Evolutionary conservation across 2,888 invertebrate species (phyloP).

Genomic region (Pterostichus madidus): DNA sequence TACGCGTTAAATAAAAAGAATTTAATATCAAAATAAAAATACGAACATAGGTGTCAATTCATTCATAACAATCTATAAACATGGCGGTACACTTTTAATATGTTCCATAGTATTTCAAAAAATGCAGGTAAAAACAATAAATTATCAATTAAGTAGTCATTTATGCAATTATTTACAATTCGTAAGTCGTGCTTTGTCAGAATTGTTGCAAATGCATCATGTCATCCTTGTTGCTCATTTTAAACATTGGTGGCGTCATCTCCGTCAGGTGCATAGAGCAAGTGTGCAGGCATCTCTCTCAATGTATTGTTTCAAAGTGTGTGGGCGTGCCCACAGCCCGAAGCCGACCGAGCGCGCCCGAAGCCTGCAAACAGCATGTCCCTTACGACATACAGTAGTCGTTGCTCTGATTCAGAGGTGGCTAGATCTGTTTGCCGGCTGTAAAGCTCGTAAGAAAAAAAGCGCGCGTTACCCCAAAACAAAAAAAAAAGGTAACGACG

Average conservation of each 20-base stretch:
- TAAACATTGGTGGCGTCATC: slow-evolving; percentile 49
- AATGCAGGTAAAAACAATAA: slow-evolving; percentile 62
- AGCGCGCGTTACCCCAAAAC: slow-evolving; percentile 64
- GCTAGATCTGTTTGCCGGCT: slow-evolving; percentile 48
- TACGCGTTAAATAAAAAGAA: neutral
- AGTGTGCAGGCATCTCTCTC: slow-evolving; percentile 16
- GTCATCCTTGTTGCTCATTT: slow-evolving; percentile 50
- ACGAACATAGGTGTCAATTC: slow-evolving; percentile 17
- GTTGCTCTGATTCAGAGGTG: slow-evolving; percentile 47
- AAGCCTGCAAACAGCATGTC: slow-evolving; percentile 56
- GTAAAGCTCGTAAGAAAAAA: slow-evolving; percentile 39
- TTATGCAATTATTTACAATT: slow-evolving; percentile 62
- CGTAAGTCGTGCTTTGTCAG: neutral
- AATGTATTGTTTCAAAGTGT: slow-evolving; percentile 61
- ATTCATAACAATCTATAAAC: slow-evolving; percentile 58
- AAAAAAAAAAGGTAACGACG: slow-evolving; percentile 47
- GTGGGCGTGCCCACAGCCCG: slow-evolving; percentile 60
- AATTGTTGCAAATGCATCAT: neutral
- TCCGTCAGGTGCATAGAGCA: neutral
- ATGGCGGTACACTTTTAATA: slow-evolving; percentile 8
- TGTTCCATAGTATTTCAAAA: slow-evolving; percentile 59
- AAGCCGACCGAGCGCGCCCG: slow-evolving; percentile 31
- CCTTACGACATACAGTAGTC: slow-evolving; percentile 58
- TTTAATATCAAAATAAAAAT: slow-evolving; percentile 31
- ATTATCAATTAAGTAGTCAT: slow-evolving; percentile 65